These are phyloP conservation scores for Xanthia togata DNA, from an alignment of 2,888 invertebrate genomes.

Conservation along the genomic window DNA sequence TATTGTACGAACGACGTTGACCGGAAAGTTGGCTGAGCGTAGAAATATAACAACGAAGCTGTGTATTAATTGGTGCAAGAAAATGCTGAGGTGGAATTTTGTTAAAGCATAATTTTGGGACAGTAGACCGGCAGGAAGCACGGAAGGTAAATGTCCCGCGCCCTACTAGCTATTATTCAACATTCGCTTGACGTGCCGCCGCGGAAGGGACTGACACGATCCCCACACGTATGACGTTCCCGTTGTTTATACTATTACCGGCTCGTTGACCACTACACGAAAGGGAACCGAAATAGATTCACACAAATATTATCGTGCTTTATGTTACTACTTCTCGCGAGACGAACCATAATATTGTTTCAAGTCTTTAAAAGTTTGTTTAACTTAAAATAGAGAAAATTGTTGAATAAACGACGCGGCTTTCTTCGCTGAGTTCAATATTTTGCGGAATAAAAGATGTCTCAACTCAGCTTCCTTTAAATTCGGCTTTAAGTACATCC, in stretches of 20 bases:
- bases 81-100: slow-evolving; percentile 19
- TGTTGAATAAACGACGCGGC: background rate
- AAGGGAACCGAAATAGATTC: slow-evolving; percentile 74
- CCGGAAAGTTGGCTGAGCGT: slow-evolving; percentile 61
- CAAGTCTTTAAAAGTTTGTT: slow-evolving; percentile 30
- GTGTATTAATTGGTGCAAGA: slow-evolving; percentile 3
- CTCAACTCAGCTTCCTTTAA: background rate
- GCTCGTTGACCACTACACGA: slow-evolving; percentile 76
- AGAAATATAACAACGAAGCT: slow-evolving; percentile 11
- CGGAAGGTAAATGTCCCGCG: slow-evolving; percentile 84
- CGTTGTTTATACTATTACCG: slow-evolving; percentile 76
- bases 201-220: slow-evolving; percentile 79
- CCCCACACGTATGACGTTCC: slow-evolving; percentile 71
- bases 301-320: slow-evolving; percentile 62
- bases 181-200: slow-evolving; percentile 72
- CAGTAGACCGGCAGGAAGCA: slow-evolving; percentile 64
- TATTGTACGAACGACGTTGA: slow-evolving; percentile 61
- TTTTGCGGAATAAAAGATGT: background rate
- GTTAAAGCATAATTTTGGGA: slow-evolving; percentile 25
- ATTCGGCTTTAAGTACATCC: background rate
- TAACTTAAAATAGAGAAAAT: slow-evolving; percentile 19
- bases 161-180: slow-evolving; percentile 80
- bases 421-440: background rate
- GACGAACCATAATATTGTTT: slow-evolving; percentile 49
- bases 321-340: slow-evolving; percentile 51